Evolutionary conservation across 2,113 vertebrate species (phyloP).

Genomic region (Rhea americana): DNA sequence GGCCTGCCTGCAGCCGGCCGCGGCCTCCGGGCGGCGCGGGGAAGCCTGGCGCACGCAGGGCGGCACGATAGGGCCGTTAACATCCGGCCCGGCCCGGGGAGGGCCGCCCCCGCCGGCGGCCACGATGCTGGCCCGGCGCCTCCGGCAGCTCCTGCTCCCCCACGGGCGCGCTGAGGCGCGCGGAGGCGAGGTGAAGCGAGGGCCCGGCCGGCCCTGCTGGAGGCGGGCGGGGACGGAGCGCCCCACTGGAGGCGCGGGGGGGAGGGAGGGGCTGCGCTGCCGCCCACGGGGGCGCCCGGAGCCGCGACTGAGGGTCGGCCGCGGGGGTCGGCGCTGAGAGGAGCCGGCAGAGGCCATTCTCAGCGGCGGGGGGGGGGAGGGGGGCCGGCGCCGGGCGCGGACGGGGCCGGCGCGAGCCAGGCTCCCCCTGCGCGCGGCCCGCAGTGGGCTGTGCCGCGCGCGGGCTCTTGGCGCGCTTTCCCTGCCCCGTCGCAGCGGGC

Average conservation of each 20-base stretch:
- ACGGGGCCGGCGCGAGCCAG: too few relatives aligned
- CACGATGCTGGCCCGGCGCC: not conserved
- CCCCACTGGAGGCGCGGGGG: too few relatives aligned
- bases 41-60: too few relatives aligned
- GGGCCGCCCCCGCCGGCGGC: not conserved
- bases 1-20: too few relatives aligned
- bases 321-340: fast-evolving
- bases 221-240: too few relatives aligned
- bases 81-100: not conserved
- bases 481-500: fast-evolving
- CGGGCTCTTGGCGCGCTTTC: not conserved
- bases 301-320: fast-evolving
- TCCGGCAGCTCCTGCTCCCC: not conserved
- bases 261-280: fast-evolving
- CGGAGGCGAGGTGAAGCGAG: too few relatives aligned
- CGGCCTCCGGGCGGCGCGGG: too few relatives aligned
- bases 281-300: fast-evolving
- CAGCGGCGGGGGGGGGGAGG: not conserved
- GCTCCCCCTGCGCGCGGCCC: not conserved
- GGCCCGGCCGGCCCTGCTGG: not conserved
- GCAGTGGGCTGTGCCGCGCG: not conserved
- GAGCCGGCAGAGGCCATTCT: not conserved
- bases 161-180: fast-evolving
- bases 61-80: too few relatives aligned
- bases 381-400: fast-evolving